phyloP scores from a whole-genome alignment of 2,888 invertebrate genomes.

The Drosophila neotestacea region DNA sequence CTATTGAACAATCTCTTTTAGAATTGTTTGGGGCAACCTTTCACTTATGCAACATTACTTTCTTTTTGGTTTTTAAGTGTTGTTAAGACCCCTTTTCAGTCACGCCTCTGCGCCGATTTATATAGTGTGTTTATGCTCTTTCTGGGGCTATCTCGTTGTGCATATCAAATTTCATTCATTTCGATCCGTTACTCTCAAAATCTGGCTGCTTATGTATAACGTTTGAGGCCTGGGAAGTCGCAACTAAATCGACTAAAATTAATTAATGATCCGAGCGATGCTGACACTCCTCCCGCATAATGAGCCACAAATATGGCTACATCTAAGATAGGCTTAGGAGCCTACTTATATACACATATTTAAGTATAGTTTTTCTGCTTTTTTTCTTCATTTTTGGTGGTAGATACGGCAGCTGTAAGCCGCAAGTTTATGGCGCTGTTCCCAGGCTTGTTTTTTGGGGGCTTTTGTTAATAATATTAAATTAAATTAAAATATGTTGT shows the following conservation, averaged over 20 bases:
- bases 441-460: slow-evolving; percentile 65
- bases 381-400: slow-evolving; percentile 28
- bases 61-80: slow-evolving; percentile 20
- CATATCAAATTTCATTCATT: slow-evolving; percentile 81
- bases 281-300: slow-evolving; percentile 80
- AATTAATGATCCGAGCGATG: slow-evolving; percentile 71
- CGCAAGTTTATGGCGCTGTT: slow-evolving; percentile 65
- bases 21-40: slow-evolving; percentile 18
- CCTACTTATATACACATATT: slow-evolving; percentile 26
- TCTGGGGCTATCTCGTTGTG: slow-evolving; percentile 65
- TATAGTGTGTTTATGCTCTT: slow-evolving; percentile 58
- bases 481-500: slow-evolving; percentile 72
- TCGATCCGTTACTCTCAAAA: slow-evolving; percentile 65
- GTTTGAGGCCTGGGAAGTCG: slow-evolving; percentile 60
- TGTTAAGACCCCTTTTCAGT: slow-evolving; percentile 9
- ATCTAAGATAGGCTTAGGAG: slow-evolving; percentile 43
- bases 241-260: slow-evolving; percentile 73
- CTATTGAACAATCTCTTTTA: slow-evolving; percentile 28
- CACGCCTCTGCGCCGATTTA: slow-evolving; percentile 49
- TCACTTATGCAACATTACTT: slow-evolving; percentile 37
- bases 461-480: slow-evolving; percentile 81
- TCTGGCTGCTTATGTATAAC: slow-evolving; percentile 44
- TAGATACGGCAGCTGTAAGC: slow-evolving; percentile 57
- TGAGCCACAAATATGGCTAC: slow-evolving; percentile 60
- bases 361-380: slow-evolving; percentile 24